Evolutionary conservation across 2,888 invertebrate genomes (phyloP).

Genomic region (Bombyx huttoni): DNA sequence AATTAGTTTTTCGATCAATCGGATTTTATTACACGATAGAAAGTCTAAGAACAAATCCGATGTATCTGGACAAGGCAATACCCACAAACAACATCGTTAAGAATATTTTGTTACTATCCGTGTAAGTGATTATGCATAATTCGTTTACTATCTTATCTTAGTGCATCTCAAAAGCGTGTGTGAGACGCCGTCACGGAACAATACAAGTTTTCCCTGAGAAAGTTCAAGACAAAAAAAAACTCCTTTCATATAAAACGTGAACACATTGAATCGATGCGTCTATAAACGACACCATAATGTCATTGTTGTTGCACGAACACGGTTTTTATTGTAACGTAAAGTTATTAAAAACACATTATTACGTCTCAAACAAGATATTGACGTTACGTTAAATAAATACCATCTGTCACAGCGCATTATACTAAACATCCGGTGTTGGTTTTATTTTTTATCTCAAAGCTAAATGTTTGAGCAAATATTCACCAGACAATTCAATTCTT

Average conservation of each 20-base stretch:
- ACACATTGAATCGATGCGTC: neutral
- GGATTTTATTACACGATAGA: neutral
- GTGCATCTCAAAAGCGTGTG: constrained; percentile 9
- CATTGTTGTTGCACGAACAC: neutral
- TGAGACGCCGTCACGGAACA: constrained; percentile 16
- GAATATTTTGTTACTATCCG: constrained; percentile 4
- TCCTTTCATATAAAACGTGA: constrained; percentile 2
- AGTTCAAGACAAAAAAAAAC: constrained; percentile 14
- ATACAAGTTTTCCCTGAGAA: constrained; percentile 21
- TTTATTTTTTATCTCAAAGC: no score
- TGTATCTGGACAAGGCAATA: neutral
- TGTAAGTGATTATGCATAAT: neutral
- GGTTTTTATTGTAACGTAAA: neutral
- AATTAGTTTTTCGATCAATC: neutral
- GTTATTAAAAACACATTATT: neutral
- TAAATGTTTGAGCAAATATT: no score
- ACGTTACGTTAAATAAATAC: neutral
- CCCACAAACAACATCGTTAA: neutral
- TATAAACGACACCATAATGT: neutral
- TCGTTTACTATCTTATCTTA: constrained; percentile 1
- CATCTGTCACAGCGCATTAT: neutral
- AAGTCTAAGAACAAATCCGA: neutral
- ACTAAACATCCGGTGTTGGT: no score
- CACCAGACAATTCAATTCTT: no score
- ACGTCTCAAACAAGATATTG: neutral